phyloP scores from a whole-genome alignment of 2,797 vertebrate genomes.

The Nasua narica region DNA sequence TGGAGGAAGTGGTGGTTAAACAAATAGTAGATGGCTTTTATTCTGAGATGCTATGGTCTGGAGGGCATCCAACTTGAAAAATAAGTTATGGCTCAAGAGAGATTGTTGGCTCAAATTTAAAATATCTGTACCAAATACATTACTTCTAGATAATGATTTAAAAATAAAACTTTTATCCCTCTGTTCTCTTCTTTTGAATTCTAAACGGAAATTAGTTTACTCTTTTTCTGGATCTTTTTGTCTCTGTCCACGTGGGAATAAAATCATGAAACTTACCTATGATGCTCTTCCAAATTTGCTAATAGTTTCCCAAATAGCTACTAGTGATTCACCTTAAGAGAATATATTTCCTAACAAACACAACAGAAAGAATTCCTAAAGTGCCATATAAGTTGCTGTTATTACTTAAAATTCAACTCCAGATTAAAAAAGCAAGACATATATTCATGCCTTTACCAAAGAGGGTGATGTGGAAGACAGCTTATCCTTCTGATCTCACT shows the following conservation, averaged over 20 bases:
- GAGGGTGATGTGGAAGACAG: not conserved
- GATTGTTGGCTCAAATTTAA: not conserved
- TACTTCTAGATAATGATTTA: not conserved
- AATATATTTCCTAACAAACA: not conserved
- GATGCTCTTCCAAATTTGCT: slow-evolving; percentile 17
- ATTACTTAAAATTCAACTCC: not conserved
- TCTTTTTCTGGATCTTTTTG: not conserved
- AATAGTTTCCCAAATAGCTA: slow-evolving; percentile 26
- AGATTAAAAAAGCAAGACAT: slow-evolving; percentile 13
- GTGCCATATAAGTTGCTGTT: not conserved
- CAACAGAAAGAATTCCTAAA: not conserved
- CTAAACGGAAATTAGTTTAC: slow-evolving; percentile 3
- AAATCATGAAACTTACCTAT: not conserved
- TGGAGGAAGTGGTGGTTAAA: not conserved
- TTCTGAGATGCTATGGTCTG: not conserved
- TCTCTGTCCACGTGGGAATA: not conserved
- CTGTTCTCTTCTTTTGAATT: not conserved
- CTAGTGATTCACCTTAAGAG: not conserved
- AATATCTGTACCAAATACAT: slow-evolving; percentile 1
- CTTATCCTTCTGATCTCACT: slow-evolving; percentile 68
- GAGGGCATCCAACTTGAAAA: not conserved
- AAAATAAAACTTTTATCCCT: not conserved
- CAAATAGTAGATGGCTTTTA: not conserved
- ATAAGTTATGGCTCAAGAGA: not conserved
- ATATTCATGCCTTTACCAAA: not conserved